phyloP scores from a whole-genome alignment of 2,797 vertebrate species.

The Paramormyrops hopkinsi region DNA sequence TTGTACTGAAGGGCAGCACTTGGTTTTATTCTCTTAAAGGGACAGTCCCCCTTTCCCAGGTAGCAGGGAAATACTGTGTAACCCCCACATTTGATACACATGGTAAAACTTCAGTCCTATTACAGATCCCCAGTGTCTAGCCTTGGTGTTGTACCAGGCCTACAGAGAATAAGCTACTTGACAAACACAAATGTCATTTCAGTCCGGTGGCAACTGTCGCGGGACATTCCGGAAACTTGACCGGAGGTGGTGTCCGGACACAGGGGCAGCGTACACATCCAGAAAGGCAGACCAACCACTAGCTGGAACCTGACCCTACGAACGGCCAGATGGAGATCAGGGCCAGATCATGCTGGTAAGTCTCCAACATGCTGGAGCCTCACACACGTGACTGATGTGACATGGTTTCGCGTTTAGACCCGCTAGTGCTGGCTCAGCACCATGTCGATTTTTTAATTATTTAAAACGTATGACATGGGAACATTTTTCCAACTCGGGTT shows the following conservation, averaged over 20 bases:
- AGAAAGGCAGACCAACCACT: not conserved
- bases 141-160: not conserved
- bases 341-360: not conserved
- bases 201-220: not conserved
- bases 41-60: not conserved
- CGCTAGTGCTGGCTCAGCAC: not conserved
- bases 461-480: not conserved
- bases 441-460: not conserved
- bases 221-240: not conserved
- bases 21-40: not conserved
- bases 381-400: not conserved
- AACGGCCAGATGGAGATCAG: not conserved
- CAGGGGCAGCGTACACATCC: not conserved
- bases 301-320: not conserved
- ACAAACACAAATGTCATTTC: not conserved
- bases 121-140: not conserved
- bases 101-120: not conserved
- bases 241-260: not conserved
- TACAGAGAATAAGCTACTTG: not conserved
- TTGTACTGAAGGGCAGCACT: not conserved
- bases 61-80: not conserved
- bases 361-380: not conserved
- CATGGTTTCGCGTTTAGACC: not conserved
- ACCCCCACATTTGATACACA: not conserved
- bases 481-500: not conserved